phyloP scores from a whole-genome alignment of 2,888 invertebrate species.

The Anorthoa munda region DNA sequence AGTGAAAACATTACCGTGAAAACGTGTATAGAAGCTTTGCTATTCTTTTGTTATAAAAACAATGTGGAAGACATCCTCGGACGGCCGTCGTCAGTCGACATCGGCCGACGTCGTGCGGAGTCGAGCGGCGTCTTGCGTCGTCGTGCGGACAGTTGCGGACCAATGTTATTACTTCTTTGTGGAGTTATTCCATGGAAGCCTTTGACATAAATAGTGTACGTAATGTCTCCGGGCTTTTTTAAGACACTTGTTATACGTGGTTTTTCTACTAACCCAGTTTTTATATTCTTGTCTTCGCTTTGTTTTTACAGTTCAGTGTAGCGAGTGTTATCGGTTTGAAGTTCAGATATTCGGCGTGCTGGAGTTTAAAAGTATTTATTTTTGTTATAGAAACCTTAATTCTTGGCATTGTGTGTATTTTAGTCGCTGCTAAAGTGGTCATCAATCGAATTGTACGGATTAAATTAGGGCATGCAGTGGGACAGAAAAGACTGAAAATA shows the following conservation, averaged over 20 bases:
- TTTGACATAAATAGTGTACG: constrained; percentile 31
- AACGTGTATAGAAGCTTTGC: constrained; percentile 20
- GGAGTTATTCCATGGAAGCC: constrained; percentile 6
- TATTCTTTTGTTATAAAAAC: constrained; percentile 48
- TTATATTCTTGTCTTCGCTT: constrained; percentile 10
- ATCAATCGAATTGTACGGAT: neutral
- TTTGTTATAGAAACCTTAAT: neutral
- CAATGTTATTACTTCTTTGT: constrained; percentile 21
- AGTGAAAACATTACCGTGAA: constrained; percentile 27
- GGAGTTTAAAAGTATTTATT: neutral
- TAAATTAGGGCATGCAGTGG: too few species aligned
- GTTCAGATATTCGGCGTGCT: neutral
- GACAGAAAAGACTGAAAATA: too few species aligned
- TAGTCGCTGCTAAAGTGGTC: neutral
- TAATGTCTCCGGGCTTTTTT: constrained; percentile 3
- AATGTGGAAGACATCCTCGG: constrained; percentile 11
- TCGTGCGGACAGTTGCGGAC: neutral
- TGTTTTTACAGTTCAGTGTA: constrained; percentile 5
- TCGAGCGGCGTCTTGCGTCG: neutral
- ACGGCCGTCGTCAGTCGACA: too few species aligned
- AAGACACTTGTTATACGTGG: constrained; percentile 22
- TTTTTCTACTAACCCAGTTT: constrained; percentile 10
- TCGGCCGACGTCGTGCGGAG: neutral
- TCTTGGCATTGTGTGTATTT: neutral
- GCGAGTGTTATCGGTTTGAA: neutral